Percentiles rank a stretch among this genome's conserved stretches.
phyloP scores from a whole-genome alignment of 1,140 invertebrate genomes.

The Trypoxylus dichotomus region DNA sequence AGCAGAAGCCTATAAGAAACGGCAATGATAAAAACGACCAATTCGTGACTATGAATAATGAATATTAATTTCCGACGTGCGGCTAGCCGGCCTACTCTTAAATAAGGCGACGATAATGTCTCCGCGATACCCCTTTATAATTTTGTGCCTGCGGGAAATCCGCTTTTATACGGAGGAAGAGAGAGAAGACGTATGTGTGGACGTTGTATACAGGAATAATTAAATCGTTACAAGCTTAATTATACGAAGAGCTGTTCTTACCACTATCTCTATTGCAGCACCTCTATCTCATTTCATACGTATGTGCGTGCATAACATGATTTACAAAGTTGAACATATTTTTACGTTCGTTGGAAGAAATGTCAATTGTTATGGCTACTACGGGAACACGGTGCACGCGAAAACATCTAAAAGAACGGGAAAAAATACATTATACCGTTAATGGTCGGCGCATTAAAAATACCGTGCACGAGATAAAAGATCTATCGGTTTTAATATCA shows the following conservation, averaged over 20 bases:
- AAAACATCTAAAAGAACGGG: constrained; percentile 17
- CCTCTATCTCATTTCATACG: not conserved
- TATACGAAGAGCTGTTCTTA: not conserved
- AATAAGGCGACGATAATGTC: constrained; percentile 5
- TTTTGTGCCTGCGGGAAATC: not conserved
- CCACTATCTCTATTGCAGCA: not conserved
- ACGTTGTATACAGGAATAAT: constrained; percentile 3
- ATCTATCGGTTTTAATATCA: not conserved
- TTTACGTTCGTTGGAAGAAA: not conserved
- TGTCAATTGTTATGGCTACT: constrained; percentile 1
- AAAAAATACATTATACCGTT: constrained; percentile 8
- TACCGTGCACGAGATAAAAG: not conserved
- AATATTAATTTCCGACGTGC: not conserved
- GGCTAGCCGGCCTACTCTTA: not conserved
- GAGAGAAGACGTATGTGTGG: not conserved
- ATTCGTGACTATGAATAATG: constrained; percentile 11
- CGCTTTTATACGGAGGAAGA: not conserved
- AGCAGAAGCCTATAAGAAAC: not conserved
- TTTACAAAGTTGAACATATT: not conserved
- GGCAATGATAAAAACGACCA: not conserved
- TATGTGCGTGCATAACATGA: not conserved
- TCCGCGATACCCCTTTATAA: not conserved
- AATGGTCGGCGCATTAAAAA: constrained; percentile 14
- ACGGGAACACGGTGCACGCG: not conserved
- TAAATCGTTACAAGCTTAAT: constrained; percentile 22